A percentile compares a stretch with the other conserved stretches of the same genome.
Conservation (phyloP, 2,797 vertebrate species). For the Prunella strophiata region DNA sequence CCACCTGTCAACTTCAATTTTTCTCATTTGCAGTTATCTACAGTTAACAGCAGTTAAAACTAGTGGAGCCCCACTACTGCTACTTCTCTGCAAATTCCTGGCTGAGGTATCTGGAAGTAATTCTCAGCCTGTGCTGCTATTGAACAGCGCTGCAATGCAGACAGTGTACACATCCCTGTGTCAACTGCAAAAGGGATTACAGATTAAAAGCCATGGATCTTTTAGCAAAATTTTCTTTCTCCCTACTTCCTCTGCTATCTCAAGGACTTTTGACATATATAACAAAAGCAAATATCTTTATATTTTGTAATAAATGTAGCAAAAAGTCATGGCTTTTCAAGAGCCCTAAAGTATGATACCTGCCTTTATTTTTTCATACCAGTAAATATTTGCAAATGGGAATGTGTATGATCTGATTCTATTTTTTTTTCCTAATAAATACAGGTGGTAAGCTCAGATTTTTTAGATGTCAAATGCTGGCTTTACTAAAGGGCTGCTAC, state of each 20-base stretch:
- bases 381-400: background rate
- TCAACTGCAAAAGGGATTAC: background rate
- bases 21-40: background rate
- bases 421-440: background rate
- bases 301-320: background rate
- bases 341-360: background rate
- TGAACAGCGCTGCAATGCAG: accelerated
- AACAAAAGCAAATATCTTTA: background rate
- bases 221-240: background rate
- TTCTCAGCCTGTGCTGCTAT: background rate
- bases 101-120: background rate
- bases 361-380: background rate
- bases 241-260: background rate
- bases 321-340: background rate
- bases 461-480: background rate
- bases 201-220: background rate
- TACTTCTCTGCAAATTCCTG: background rate
- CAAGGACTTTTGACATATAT: background rate
- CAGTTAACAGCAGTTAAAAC: background rate
- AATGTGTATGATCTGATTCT: background rate
- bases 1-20: background rate
- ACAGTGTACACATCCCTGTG: background rate
- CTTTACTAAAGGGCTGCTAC: background rate
- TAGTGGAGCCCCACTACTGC: background rate
- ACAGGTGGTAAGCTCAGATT: background rate